These are phyloP conservation scores for Drosophila biarmipes DNA, from an alignment of 1,140 invertebrate species.

Conservation along the genomic window DNA sequence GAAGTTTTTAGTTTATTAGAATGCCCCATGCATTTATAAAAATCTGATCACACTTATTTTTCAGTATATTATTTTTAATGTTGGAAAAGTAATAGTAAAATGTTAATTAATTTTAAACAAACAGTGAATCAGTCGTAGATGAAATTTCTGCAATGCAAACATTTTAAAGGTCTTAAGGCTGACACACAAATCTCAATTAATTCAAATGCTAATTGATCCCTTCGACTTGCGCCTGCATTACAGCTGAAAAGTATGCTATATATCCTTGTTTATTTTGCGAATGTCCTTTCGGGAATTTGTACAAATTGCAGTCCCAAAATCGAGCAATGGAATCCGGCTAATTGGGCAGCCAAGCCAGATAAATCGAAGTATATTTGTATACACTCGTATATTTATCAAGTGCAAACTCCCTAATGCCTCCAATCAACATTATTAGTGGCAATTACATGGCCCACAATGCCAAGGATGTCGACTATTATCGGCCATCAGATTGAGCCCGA, in stretches of 20 bases:
- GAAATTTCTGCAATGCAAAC: not conserved
- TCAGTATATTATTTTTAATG: too few species aligned
- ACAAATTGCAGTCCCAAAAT: not conserved
- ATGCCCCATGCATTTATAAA: too few species aligned
- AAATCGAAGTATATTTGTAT: not conserved
- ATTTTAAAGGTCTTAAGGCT: not conserved
- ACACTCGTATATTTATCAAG: conserved; percentile 6
- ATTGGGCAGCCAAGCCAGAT: conserved; percentile 21
- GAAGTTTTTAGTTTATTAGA: too few species aligned
- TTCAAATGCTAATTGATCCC: conserved; percentile 25
- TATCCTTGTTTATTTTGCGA: conserved; percentile 9
- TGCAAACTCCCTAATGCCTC: conserved; percentile 38
- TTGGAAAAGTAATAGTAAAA: too few species aligned
- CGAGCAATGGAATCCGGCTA: conserved; percentile 12
- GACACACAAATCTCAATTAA: conserved; percentile 28
- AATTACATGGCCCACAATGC: conserved; percentile 29
- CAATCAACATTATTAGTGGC: conserved; percentile 45
- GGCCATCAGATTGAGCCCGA: not conserved
- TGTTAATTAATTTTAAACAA: too few species aligned
- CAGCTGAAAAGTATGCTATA: conserved; percentile 25
- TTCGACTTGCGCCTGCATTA: conserved; percentile 5
- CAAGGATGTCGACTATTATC: conserved; percentile 36
- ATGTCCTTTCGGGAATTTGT: not conserved
- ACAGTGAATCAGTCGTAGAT: not conserved
- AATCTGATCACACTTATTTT: too few species aligned